These are phyloP conservation scores for Scolanthus callimorphus DNA, from an alignment of 92 coral and sea anemone species.

Conservation along the genomic window DNA sequence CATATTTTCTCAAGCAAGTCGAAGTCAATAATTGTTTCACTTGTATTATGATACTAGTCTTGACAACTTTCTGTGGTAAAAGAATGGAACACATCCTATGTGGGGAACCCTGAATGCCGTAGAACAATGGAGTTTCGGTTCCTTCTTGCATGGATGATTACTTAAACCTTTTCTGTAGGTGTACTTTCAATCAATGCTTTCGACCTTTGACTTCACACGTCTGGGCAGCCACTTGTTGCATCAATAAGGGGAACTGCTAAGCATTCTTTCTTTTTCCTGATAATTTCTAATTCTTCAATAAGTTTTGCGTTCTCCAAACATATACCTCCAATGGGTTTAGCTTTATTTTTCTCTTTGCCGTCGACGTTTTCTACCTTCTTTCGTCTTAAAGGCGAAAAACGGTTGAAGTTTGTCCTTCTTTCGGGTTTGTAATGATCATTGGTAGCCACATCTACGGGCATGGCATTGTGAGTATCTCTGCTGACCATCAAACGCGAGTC, in stretches of 20 bases:
- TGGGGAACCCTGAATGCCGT: too few relatives aligned
- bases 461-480: background rate
- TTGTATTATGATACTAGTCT: too few relatives aligned
- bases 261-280: background rate
- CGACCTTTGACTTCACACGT: background rate
- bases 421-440: background rate
- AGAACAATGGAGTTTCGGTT: too few relatives aligned
- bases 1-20: too few relatives aligned
- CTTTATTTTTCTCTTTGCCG: constrained; percentile 31
- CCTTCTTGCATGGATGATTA: too few relatives aligned
- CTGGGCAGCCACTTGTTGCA: constrained; percentile 1
- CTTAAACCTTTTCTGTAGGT: too few relatives aligned
- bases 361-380: background rate
- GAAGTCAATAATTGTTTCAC: too few relatives aligned
- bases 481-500: background rate
- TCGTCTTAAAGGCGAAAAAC: background rate
- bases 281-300: constrained; percentile 37
- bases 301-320: constrained; percentile 53
- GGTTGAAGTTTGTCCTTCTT: background rate
- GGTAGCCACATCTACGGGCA: background rate
- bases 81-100: too few relatives aligned
- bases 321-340: constrained; percentile 52
- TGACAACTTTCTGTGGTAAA: too few relatives aligned
- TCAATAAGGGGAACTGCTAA: background rate
- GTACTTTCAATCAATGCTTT: too few relatives aligned